phyloP scores from a whole-genome alignment of 2,888 invertebrate genomes.

The Himalopsyche kuldschensis region DNA sequence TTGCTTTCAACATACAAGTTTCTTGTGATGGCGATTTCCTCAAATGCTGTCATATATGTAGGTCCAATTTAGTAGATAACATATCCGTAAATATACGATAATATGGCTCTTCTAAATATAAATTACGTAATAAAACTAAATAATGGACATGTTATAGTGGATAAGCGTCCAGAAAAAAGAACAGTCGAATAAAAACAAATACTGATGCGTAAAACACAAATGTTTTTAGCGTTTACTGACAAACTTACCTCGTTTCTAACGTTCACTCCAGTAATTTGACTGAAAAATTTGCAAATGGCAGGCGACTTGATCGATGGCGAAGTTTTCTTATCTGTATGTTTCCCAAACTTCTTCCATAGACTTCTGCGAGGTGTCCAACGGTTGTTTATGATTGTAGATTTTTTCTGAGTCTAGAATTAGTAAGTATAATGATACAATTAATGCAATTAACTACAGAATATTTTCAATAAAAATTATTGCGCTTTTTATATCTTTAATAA shows the following conservation, averaged over 20 bases:
- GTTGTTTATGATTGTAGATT: background rate
- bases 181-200: background rate
- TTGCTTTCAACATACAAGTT: slow-evolving; percentile 23
- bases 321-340: background rate
- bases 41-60: slow-evolving; percentile 9
- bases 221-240: background rate
- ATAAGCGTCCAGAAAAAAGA: background rate
- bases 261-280: background rate
- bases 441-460: too few relatives aligned
- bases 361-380: background rate
- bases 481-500: too few relatives aligned
- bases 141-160: background rate
- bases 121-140: background rate
- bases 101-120: background rate
- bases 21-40: slow-evolving; percentile 19
- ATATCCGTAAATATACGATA: background rate
- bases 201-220: background rate
- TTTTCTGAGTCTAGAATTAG: background rate
- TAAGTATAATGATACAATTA: too few relatives aligned
- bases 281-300: background rate
- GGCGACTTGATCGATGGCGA: background rate
- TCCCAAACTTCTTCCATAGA: background rate
- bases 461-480: too few relatives aligned
- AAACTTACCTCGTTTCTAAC: background rate
- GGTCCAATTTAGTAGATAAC: background rate